A percentile compares a stretch with the other conserved stretches of the same genome.
Evolutionary conservation across 2,797 vertebrate genomes (phyloP).

Genomic region (Apodemus agrarius): DNA sequence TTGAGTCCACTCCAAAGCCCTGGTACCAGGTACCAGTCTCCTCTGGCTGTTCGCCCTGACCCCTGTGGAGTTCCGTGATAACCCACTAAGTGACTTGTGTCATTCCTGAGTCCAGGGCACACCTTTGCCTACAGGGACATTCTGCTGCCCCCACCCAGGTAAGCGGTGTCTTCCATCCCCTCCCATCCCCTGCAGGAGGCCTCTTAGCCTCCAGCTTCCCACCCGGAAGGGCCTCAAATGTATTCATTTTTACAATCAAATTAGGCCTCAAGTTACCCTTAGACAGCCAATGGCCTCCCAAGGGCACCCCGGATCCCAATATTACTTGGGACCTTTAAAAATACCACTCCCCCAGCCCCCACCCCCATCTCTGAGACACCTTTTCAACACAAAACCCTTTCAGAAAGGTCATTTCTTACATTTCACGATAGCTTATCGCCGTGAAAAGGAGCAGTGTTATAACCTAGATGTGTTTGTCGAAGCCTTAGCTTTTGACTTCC

Average conservation of each 20-base stretch:
- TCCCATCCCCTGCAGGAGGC: not conserved
- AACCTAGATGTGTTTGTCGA: not conserved
- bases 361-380: not conserved
- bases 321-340: not conserved
- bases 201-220: not conserved
- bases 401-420: not conserved
- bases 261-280: not conserved
- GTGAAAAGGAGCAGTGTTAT: not conserved
- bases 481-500: not conserved
- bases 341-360: not conserved
- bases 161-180: not conserved
- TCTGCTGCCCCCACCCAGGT: not conserved
- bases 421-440: not conserved
- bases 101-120: not conserved
- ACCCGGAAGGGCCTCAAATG: not conserved
- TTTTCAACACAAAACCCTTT: not conserved
- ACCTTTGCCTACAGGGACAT: no score
- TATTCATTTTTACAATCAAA: not conserved
- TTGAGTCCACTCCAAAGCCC: not conserved
- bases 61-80: not conserved
- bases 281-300: not conserved
- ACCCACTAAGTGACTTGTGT: not conserved
- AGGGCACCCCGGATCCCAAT: not conserved
- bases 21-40: not conserved
- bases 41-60: not conserved